Base-by-base conservation (phyloP, 2,113 vertebrate genomes). In the Geothlypis trichas region DNA sequence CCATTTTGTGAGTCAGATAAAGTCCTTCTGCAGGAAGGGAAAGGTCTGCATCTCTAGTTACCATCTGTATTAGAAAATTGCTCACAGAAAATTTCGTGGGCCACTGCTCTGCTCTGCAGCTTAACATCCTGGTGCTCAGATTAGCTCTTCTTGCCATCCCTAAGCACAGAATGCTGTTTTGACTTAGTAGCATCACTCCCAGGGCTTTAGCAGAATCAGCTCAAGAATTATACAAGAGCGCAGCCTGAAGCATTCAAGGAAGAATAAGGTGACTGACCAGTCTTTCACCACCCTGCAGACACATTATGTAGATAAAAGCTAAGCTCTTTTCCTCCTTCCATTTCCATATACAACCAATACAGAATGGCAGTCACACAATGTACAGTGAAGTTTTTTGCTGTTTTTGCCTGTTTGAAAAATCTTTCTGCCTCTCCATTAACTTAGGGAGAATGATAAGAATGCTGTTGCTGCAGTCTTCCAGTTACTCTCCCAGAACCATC, bases 281-380 rank as follows among this genome's bases (percentile, higher is more conserved):
- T 11, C 19, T 51, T 82, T 71, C 26, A 72, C 11, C 8, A 69
- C 10, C 15, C 21, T 58, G 75, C 52, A 31, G 8, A 74, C 28
- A 44, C 1, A 3, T 57, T 10, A 20, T 2, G 2, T 5, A 57
- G 9, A 54, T 24, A 42, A 82, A 82, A 71, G 5, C 37, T 65
- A 74, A 52, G 39, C 8, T 76, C n/a, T 73, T 66, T 14, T 52
- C 24, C 26, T 37, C 18, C 67, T 74, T 72, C 39, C 31, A 26
- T 24, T 65, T 75, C 31, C 7, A 13, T 11, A 49, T 13, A 46
- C 11, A 58, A 39, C 9, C 1, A 2, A 57, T 27, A 39, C 2
- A 58, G 22, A 30, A 52, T 1, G 8, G 11, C 28, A 87, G 42
- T 17, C 46, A 62, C 11, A 49, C 1, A 12, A 44, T 0, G 0